These are phyloP conservation scores for Bambusicola thoracicus DNA, from an alignment of 2,113 vertebrate species.

Conservation along the genomic window DNA sequence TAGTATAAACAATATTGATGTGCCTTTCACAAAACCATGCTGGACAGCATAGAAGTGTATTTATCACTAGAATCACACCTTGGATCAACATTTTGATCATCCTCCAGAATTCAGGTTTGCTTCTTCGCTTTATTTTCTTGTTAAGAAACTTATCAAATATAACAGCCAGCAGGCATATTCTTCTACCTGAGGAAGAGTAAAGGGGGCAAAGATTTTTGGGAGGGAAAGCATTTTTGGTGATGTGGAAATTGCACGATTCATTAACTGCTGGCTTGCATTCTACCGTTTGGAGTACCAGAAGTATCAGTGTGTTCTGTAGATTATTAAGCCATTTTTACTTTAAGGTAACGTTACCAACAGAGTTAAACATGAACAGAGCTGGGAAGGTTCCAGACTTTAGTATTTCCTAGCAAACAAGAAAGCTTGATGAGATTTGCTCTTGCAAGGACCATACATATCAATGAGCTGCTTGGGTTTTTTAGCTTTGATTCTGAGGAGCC, in stretches of 20 bases:
- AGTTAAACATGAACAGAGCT: background rate
- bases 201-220: background rate
- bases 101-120: background rate
- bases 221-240: background rate
- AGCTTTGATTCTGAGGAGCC: background rate
- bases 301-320: background rate
- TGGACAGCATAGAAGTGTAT: background rate
- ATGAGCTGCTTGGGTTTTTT: background rate
- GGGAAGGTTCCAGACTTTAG: background rate
- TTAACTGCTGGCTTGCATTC: background rate
- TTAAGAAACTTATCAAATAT: background rate
- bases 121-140: background rate
- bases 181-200: background rate
- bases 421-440: background rate
- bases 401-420: background rate
- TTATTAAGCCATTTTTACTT: background rate
- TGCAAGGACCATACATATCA: fast-evolving
- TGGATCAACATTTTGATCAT: background rate
- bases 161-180: background rate
- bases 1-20: background rate
- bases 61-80: background rate
- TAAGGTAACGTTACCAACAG: background rate
- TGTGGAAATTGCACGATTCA: background rate
- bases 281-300: background rate
- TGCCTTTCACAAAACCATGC: background rate